Conservation (phyloP, 2,113 vertebrate species). For the Eudyptes chrysolophus region DNA sequence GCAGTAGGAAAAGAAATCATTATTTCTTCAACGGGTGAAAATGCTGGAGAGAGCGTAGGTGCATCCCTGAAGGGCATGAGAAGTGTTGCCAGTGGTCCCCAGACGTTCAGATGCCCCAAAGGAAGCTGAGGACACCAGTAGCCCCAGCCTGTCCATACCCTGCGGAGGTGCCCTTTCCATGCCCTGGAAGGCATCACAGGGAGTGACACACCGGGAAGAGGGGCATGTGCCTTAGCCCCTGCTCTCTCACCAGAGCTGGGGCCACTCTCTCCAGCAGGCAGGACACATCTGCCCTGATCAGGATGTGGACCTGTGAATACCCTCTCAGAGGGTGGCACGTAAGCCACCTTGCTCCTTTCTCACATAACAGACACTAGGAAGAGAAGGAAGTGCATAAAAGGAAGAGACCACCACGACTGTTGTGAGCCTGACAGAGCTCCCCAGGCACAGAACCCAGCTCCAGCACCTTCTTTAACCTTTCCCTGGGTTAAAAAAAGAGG, state of each 20-base stretch:
- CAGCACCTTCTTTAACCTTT: neutral
- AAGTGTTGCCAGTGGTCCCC: neutral
- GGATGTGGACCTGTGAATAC: neutral
- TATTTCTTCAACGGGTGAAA: neutral
- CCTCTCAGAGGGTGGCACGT: neutral
- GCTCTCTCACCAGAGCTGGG: neutral
- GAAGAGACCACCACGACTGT: neutral
- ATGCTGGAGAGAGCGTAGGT: neutral
- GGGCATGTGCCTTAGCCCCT: neutral
- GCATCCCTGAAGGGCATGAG: neutral
- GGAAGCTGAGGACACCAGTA: neutral
- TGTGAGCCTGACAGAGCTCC: neutral
- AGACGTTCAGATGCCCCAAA: neutral
- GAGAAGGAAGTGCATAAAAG: neutral
- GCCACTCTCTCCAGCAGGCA: neutral
- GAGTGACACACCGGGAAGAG: neutral
- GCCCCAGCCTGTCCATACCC: fast-evolving
- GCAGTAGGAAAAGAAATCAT: neutral
- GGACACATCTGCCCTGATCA: neutral
- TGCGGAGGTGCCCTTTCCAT: fast-evolving
- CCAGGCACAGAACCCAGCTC: neutral
- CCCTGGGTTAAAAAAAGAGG: neutral
- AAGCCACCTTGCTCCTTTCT: neutral
- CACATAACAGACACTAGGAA: neutral
- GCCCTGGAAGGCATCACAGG: fast-evolving